Conservation (phyloP, 1,140 invertebrate genomes). For the Globodera rostochiensis region DNA sequence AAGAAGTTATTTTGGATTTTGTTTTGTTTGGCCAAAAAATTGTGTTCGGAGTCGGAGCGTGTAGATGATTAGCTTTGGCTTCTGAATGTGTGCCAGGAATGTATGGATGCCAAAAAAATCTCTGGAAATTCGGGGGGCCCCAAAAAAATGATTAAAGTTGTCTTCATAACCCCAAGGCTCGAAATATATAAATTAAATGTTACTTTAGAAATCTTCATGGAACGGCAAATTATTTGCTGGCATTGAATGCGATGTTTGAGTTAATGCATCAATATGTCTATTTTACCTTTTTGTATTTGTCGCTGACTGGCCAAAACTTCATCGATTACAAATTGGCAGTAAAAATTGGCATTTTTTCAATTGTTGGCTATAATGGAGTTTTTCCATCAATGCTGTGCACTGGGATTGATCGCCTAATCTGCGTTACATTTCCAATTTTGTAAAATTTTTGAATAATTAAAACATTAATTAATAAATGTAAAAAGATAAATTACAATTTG, state of each 20-base stretch:
- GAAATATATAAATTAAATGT: neutral
- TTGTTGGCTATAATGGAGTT: neutral
- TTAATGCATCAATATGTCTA: conserved; percentile 29
- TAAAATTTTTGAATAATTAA: neutral
- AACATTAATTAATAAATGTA: too few relatives aligned
- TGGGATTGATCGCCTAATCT: neutral
- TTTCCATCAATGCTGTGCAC: neutral
- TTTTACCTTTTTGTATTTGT: conserved; percentile 11
- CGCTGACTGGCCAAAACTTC: conserved; percentile 27
- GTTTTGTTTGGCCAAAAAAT: neutral
- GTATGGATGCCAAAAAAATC: neutral
- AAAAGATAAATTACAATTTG: too few relatives aligned
- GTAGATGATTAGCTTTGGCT: too few relatives aligned
- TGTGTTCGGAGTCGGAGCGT: too few relatives aligned
- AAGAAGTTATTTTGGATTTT: neutral
- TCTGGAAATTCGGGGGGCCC: neutral
- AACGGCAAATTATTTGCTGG: conserved; percentile 29
- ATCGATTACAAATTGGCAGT: conserved; percentile 22
- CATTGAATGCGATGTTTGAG: conserved; percentile 15
- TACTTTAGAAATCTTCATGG: conserved; percentile 13
- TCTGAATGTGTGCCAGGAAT: neutral
- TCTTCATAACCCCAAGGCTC: too few relatives aligned
- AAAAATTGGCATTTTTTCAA: neutral
- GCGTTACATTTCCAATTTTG: neutral
- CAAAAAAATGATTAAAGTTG: neutral